phyloP scores from a whole-genome alignment of 2,888 invertebrate genomes.

The Habroteleia sp. region DNA sequence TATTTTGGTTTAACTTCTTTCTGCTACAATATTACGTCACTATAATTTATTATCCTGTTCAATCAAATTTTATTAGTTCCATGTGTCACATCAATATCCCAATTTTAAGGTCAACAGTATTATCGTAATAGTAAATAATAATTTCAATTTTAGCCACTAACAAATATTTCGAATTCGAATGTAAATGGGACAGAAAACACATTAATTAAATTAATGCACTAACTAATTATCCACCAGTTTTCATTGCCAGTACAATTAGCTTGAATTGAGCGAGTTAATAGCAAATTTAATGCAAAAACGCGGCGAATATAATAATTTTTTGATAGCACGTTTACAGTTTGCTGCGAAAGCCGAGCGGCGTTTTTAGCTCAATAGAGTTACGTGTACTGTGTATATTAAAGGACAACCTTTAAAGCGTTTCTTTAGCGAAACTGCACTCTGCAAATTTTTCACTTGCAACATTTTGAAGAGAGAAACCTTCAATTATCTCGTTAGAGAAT shows the following conservation, averaged over 20 bases:
- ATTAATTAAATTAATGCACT: not conserved
- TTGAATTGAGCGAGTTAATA: slow-evolving; percentile 6
- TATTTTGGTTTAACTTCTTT: too few relatives aligned
- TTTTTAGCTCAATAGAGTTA: slow-evolving; percentile 35
- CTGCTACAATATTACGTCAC: too few relatives aligned
- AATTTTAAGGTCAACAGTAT: too few relatives aligned
- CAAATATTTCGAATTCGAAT: too few relatives aligned
- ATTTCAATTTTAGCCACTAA: too few relatives aligned
- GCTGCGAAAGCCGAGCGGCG: not conserved
- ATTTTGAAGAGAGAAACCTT: slow-evolving; percentile 30
- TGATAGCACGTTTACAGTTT: slow-evolving; percentile 19
- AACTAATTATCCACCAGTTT: slow-evolving; percentile 2
- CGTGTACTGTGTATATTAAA: slow-evolving; percentile 22
- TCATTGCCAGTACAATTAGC: not conserved
- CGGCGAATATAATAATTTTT: slow-evolving; percentile 21
- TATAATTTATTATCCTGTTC: too few relatives aligned
- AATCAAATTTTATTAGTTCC: too few relatives aligned
- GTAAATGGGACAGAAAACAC: not conserved
- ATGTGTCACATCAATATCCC: too few relatives aligned
- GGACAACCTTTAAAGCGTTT: slow-evolving; percentile 25
- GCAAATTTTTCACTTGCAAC: slow-evolving; percentile 12
- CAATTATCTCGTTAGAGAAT: slow-evolving; percentile 33
- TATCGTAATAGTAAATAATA: too few relatives aligned
- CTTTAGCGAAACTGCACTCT: slow-evolving; percentile 31
- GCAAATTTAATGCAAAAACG: slow-evolving; percentile 9